Evolutionary conservation across 2,113 vertebrate genomes (phyloP), one percentile per base, ranked within the genome.

Genomic region (Indicator indicator): DNA sequence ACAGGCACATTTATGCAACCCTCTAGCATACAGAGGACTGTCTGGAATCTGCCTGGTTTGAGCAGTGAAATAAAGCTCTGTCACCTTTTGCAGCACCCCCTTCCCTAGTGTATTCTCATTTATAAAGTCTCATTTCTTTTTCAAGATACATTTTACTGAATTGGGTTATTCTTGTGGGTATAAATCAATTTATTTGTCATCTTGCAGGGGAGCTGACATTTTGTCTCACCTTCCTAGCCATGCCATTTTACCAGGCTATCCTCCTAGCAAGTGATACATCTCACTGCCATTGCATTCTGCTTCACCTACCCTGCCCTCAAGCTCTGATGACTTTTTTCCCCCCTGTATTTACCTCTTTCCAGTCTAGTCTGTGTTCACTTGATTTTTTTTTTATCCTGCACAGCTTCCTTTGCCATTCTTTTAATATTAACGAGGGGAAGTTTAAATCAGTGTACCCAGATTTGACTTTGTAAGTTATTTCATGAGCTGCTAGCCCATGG

Each of bases 101-200:
- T 92, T 88, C n/a, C n/a, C 48, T 77, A 38, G 12, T 86, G 72
- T 78, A 54, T 88, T 90, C 58, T 19, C 44, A 86, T 19, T 40
- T 69, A 76, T 12, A 23, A 62, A 74, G 62, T 90, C 70, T 55
- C 30, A 28, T 92, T 92, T 79, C 27, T 78, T 73, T 80, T 83
- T 59, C 83, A 63, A 63, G 77, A 77, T 55, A 23, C 10, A 12
- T 93, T 84, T 90, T 88, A 63, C 76, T 93, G 79, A 95, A 93
- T n/a, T 95, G 86, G 80, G 86, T 92, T 88, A 82, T 68, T 94
- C 58, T 28, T 48, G 54, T 71, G 64, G 67, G 65, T 86, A 77
- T 93, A 89, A 93, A 88, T 91, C 84, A 78, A 88, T 95, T 92
- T 94, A 92, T 94, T 95, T 95, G 80, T 91, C 70, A 67, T 56